Base-by-base conservation (phyloP, 2,113 vertebrate genomes). In the Melanerpes aurifrons region DNA sequence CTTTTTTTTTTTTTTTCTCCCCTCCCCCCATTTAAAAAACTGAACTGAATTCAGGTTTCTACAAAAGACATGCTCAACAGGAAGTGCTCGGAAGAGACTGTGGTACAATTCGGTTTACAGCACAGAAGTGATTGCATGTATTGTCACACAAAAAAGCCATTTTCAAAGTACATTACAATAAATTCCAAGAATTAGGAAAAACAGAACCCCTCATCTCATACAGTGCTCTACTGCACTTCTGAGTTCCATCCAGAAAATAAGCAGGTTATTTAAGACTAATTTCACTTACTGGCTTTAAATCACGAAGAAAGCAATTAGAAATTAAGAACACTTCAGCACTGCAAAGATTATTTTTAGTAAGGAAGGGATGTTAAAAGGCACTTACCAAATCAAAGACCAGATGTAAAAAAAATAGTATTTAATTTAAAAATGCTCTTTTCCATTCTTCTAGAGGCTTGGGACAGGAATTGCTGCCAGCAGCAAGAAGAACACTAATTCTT, bases 381-480 rank as follows among this genome's bases (percentile, higher is more conserved):
- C 79, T 94, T 90, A 91, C 66, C 50, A 9, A 87, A 86, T 69
- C 73, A 94, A 31, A 87, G 70, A 75, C 37, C 29, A 76, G 71
- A 79, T 47, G 29, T 3, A 0, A 53, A 37, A 37, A 21, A 20
- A 19, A 50, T 70, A 87, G 69, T 35, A 20, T 89, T 58, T 61
- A 70, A 45, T 15, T 15, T 3, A 45, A 81, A 87, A 77, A 43
- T 7, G 2, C 6, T 20, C 32, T 31, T 70, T 82, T 83, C 79
- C 64, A 77, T 83, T 94, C 85, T 92, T 93, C 68, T 64, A 66
- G 28, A 69, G 48, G 70, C 58, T 92, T 85, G 82, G 64, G 68
- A 54, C 69, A 91, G 9, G 77, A 91, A 94, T 19, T 94, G 59
- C 83, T 93, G 75, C 18, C 69, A 93, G 87, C 43, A 82, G 71